Evolutionary conservation across 1,140 invertebrate species (phyloP).

Genomic region (Plutomurus gul): DNA sequence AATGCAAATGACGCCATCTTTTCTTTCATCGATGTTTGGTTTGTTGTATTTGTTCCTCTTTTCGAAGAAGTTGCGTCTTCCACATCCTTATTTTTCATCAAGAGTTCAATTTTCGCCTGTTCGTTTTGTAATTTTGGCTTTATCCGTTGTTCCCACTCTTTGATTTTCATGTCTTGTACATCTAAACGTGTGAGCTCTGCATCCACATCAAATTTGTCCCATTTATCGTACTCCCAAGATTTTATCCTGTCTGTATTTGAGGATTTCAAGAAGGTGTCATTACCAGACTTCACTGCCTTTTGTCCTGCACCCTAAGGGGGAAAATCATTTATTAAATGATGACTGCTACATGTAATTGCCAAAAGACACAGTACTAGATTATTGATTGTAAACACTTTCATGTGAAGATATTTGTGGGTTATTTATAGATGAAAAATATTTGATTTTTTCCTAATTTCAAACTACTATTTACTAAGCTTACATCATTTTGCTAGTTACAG

Average conservation of each 20-base stretch:
- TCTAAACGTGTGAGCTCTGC: slow-evolving; percentile 69
- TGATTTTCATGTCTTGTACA: slow-evolving; percentile 59
- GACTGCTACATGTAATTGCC: background rate
- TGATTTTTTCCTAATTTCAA: too few species aligned
- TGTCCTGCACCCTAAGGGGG: background rate
- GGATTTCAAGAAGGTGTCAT: background rate
- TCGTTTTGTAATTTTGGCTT: slow-evolving; percentile 37
- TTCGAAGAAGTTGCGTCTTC: slow-evolving; percentile 6
- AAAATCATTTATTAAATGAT: background rate
- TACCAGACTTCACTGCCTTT: background rate
- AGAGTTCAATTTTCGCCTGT: slow-evolving; percentile 33
- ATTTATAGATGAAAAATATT: too few species aligned
- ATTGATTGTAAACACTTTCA: too few species aligned
- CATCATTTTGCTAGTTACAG: too few species aligned
- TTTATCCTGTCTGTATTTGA: slow-evolving; percentile 58
- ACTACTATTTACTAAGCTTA: too few species aligned
- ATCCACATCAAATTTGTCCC: slow-evolving; percentile 73
- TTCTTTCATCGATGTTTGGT: background rate
- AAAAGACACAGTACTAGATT: too few species aligned
- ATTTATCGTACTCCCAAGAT: slow-evolving; percentile 65
- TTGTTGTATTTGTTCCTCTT: background rate
- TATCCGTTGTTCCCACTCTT: slow-evolving; percentile 44
- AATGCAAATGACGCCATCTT: background rate
- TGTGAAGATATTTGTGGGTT: too few species aligned
- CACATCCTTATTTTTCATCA: slow-evolving; percentile 43